Base-by-base conservation (phyloP, 2,797 vertebrate genomes). In the Carcharodon carcharias region DNA sequence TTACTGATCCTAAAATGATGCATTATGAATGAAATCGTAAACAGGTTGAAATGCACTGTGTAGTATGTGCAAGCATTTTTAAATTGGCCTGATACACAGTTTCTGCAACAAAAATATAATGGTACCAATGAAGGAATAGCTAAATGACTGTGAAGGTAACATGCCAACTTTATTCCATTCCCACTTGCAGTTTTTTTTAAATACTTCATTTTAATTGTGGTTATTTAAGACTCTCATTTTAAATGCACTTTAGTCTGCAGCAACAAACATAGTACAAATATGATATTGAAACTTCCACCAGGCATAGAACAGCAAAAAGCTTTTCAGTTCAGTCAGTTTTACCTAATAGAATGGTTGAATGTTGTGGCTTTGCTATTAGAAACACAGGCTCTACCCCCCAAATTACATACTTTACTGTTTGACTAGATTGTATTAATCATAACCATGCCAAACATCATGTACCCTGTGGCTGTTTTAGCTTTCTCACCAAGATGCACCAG, bases 11-110 rank as follows among this genome's bases (percentile, higher is more conserved):
- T 54, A 95, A 95, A 95, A 77, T 73, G 71, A 95, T 95, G 94
- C 94, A 95, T 95, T 95, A 95, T 95, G 94, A 95, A 95, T 95
- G 67, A 95, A 95, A 95, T 50, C 94, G 77, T 95, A 95, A 95
- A 35, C 94, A 95, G 45, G 69, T 56, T 95, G 94, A 95, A 95
- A 95, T 50, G 94, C 71, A 35, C 31, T 50, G 11, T 73, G 69
- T 23, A 56, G 69, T 77, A 21, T 95, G 94, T 73, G 94, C 45
- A 95, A 95, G 94, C 94, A 56, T 73, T 95, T 73, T 95, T 73
- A 73, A 73, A 45, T 77, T 77, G 28, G 50, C 8, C 54, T 56
- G 45, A 77, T 54, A 77, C 31, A 95, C 65, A 65, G 45, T 95
- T 95, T 95, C 65, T 77, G 45, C 26, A 56, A 56, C 92, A 56